Conservation (phyloP, 2,888 invertebrate species). For the Drosophila barbarae region DNA sequence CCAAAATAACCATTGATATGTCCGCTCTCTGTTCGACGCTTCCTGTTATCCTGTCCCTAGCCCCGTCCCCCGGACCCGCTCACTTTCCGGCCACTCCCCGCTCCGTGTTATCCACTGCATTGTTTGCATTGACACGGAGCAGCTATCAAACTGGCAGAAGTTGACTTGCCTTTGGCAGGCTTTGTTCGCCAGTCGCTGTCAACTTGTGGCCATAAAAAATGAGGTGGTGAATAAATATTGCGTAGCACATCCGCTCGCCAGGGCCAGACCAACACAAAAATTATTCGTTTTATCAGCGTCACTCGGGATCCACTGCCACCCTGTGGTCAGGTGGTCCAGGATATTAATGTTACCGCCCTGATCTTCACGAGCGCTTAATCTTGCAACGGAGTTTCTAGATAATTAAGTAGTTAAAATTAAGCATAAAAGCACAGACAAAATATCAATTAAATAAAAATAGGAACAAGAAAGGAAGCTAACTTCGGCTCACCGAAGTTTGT, state of each 20-base stretch:
- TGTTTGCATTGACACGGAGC: constrained; percentile 68
- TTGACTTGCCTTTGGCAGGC: constrained; percentile 47
- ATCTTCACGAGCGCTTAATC: constrained; percentile 35
- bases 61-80: background rate
- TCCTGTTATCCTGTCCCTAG: constrained; percentile 26
- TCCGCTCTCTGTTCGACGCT: constrained; percentile 50
- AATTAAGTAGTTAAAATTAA: background rate
- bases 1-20: constrained; percentile 72
- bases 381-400: background rate
- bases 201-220: constrained; percentile 58
- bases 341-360: constrained; percentile 23
- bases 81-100: constrained; percentile 12
- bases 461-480: too few species aligned
- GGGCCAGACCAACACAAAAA: constrained; percentile 39
- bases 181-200: constrained; percentile 28
- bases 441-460: too few species aligned
- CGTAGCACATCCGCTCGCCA: constrained; percentile 39
- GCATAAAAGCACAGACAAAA: background rate
- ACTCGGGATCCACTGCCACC: constrained; percentile 33
- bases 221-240: constrained; percentile 54
- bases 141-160: constrained; percentile 53
- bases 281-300: constrained; percentile 31
- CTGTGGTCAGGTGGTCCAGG: constrained; percentile 32
- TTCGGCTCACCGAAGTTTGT: too few species aligned
- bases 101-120: constrained; percentile 28